Conservation (phyloP, 2,797 vertebrate genomes). For the Spea hammondii region DNA sequence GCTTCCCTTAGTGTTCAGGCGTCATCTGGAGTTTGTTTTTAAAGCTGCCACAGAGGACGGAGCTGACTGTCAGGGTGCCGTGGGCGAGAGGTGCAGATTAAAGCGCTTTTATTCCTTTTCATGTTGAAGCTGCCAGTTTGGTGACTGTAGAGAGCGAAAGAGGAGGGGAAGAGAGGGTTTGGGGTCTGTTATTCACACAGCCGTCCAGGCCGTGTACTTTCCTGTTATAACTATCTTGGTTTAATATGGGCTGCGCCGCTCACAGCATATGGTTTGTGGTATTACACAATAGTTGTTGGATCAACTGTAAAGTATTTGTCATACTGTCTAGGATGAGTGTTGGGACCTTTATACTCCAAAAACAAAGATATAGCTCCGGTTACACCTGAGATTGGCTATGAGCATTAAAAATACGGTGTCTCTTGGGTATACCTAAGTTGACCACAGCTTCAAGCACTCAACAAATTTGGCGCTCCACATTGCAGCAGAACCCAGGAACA, state of each 20-base stretch:
- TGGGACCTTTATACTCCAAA: too few relatives aligned
- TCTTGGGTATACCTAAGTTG: too few relatives aligned
- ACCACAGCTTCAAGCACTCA: too few relatives aligned
- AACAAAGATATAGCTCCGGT: too few relatives aligned
- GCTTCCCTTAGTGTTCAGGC: conserved; percentile 46
- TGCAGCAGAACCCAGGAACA: too few relatives aligned
- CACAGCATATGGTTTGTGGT: background rate
- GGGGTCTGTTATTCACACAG: conserved; percentile 35
- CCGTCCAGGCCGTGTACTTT: conserved; percentile 24
- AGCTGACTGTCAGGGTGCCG: conserved; percentile 79
- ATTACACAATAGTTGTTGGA: too few relatives aligned
- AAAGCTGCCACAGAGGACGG: conserved; percentile 48
- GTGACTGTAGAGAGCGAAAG: conserved; percentile 66
- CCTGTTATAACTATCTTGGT: conserved; percentile 7
- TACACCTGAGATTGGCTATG: too few relatives aligned
- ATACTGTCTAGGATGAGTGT: too few relatives aligned
- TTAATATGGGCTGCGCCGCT: background rate
- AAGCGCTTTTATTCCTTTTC: conserved; percentile 91
- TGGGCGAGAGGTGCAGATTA: conserved; percentile 87
- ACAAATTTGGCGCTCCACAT: too few relatives aligned
- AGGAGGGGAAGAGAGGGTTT: conserved; percentile 7
- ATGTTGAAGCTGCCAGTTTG: conserved; percentile 82
- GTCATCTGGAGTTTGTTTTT: conserved; percentile 53
- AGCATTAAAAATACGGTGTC: too few relatives aligned
- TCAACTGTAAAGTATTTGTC: too few relatives aligned